phyloP scores from a whole-genome alignment of 1,140 invertebrate genomes.

The Bombus impatiens region DNA sequence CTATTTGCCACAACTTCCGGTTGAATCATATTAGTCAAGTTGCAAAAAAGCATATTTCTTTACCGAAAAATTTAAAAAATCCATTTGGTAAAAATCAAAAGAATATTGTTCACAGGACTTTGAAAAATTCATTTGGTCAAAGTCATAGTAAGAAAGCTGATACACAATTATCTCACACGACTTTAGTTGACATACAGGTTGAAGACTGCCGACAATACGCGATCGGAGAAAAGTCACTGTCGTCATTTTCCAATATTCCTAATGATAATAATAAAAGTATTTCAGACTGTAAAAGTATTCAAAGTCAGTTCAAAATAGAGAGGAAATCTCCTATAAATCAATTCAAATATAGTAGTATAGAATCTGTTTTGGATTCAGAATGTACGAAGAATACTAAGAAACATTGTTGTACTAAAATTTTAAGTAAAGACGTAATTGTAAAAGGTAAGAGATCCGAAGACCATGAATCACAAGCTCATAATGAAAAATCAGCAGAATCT shows the following conservation, averaged over 20 bases:
- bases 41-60: constrained; percentile 52
- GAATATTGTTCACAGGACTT: constrained; percentile 57
- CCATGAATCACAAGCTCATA: neutral
- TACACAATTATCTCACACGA: constrained; percentile 52
- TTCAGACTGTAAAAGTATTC: constrained; percentile 54
- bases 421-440: constrained; percentile 47
- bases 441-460: constrained; percentile 51
- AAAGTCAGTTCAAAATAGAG: constrained; percentile 53
- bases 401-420: constrained; percentile 61
- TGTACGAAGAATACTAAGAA: constrained; percentile 62
- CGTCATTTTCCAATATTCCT: constrained; percentile 60
- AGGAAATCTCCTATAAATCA: constrained; percentile 61
- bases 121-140: constrained; percentile 58
- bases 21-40: constrained; percentile 50
- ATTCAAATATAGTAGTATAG: constrained; percentile 65
- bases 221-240: constrained; percentile 52
- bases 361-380: constrained; percentile 62
- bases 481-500: constrained; percentile 30
- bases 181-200: constrained; percentile 73
- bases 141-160: constrained; percentile 47
- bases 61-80: constrained; percentile 62
- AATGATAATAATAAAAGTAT: constrained; percentile 54
- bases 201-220: constrained; percentile 71
- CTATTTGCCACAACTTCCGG: constrained; percentile 30
- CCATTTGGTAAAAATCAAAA: constrained; percentile 61